Conservation (phyloP, 2,888 invertebrate species). For the Hydraecia micacea region DNA sequence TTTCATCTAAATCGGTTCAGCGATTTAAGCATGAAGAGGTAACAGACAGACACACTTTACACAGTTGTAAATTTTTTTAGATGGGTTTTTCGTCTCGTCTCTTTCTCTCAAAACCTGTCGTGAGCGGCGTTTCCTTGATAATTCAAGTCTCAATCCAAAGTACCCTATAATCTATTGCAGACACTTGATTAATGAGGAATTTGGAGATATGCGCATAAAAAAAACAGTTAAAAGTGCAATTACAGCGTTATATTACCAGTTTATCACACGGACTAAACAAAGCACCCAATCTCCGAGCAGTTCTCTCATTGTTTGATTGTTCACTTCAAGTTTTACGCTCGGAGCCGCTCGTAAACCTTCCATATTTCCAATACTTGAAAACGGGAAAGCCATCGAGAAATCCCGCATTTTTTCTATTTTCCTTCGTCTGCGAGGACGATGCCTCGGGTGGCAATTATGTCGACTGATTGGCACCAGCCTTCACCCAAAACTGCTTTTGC, state of each 20-base stretch:
- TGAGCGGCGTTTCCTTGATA: neutral
- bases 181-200: neutral
- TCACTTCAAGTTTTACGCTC: slow-evolving; percentile 52
- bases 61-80: neutral
- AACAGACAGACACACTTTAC: too few species aligned
- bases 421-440: slow-evolving; percentile 26
- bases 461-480: slow-evolving; percentile 54
- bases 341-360: slow-evolving; percentile 40
- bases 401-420: slow-evolving; percentile 49
- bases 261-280: slow-evolving; percentile 19
- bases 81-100: neutral
- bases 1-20: too few species aligned
- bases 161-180: neutral
- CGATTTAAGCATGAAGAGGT: too few species aligned
- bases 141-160: neutral
- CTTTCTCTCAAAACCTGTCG: neutral
- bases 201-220: neutral
- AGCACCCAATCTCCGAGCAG: slow-evolving; percentile 14
- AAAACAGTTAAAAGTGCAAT: neutral
- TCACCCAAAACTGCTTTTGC: slow-evolving; percentile 39
- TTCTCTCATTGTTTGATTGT: slow-evolving; percentile 43
- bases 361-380: slow-evolving; percentile 61
- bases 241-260: neutral
- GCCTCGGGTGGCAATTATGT: slow-evolving; percentile 57
- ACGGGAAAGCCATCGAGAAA: slow-evolving; percentile 48